These are phyloP conservation scores for Paragorgia papillata DNA, from an alignment of 92 coral and sea anemone species.

Conservation along the genomic window DNA sequence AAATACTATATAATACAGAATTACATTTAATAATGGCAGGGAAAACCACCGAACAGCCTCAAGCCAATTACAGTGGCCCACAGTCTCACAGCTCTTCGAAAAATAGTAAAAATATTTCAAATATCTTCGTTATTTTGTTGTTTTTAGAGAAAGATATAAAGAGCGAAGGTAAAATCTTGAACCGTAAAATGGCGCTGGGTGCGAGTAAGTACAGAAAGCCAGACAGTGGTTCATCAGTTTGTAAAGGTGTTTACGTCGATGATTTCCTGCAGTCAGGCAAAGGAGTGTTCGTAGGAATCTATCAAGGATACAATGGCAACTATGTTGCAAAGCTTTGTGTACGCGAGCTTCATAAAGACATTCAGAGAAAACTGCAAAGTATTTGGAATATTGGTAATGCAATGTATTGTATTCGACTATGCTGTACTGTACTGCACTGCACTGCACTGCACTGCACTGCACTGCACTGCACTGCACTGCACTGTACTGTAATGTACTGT, in stretches of 20 bases:
- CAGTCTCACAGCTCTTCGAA: no score
- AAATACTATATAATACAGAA: no score
- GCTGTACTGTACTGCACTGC: no score
- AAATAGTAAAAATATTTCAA: no score
- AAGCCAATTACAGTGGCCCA: no score
- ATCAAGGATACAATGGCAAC: slow-evolving; percentile 90
- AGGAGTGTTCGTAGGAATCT: slow-evolving; percentile 77
- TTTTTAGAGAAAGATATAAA: slow-evolving; percentile 65
- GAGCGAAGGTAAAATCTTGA: slow-evolving; percentile 56
- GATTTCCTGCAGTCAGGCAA: slow-evolving; percentile 60
- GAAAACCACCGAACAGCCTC: no score
- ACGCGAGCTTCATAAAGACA: slow-evolving; percentile 70
- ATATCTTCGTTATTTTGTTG: neutral
- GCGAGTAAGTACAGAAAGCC: slow-evolving; percentile 81
- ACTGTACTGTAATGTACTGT: no score
- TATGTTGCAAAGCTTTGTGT: slow-evolving; percentile 77
- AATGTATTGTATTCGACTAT: no score
- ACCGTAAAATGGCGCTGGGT: slow-evolving; percentile 69
- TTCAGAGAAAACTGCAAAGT: slow-evolving; percentile 64
- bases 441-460: no score
- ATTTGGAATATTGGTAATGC: slow-evolving; percentile 32
- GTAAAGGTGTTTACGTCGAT: slow-evolving; percentile 67
- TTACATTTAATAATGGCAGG: no score
- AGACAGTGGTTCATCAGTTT: slow-evolving; percentile 73
- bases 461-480: no score